Conservation (phyloP, 2,888 invertebrate genomes). For the Scotopteryx bipunctaria region DNA sequence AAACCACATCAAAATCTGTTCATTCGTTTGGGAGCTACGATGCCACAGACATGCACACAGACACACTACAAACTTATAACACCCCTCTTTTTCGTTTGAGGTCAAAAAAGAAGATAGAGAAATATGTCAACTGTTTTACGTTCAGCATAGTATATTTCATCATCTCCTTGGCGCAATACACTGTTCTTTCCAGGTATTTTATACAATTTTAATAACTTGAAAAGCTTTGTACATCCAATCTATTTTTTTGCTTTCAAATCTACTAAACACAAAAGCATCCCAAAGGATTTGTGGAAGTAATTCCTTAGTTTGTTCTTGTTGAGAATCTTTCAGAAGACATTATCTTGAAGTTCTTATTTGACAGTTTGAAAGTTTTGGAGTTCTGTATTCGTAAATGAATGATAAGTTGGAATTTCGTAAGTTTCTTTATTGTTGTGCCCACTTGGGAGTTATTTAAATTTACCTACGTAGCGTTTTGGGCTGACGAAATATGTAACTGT, state of each 20-base stretch:
- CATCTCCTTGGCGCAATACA: constrained; percentile 74
- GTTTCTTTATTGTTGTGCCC: constrained; percentile 51
- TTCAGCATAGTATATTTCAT: constrained; percentile 66
- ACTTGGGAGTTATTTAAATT: constrained; percentile 54
- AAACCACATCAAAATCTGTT: no score
- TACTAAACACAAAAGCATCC: constrained; percentile 55
- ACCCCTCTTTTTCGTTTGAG: no score
- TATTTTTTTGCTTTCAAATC: constrained; percentile 51
- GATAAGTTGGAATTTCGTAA: constrained; percentile 71
- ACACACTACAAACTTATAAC: no score
- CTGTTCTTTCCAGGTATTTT: constrained; percentile 52
- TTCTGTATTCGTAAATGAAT: constrained; percentile 54
- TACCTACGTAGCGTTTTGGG: no score
- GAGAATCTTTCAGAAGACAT: constrained; percentile 62
- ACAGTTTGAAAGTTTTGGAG: constrained; percentile 43
- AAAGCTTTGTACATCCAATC: constrained; percentile 55
- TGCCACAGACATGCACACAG: no score
- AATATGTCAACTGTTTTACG: constrained; percentile 46
- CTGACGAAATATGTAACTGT: no score
- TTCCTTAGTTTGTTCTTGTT: constrained; percentile 61
- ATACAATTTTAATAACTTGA: constrained; percentile 57
- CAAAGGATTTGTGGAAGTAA: constrained; percentile 66
- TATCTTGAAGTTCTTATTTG: constrained; percentile 54
- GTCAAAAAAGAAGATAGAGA: background rate
- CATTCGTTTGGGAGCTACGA: no score